Base-by-base conservation (phyloP, 2,888 invertebrate genomes). In the Drosophila fungiperda region DNA sequence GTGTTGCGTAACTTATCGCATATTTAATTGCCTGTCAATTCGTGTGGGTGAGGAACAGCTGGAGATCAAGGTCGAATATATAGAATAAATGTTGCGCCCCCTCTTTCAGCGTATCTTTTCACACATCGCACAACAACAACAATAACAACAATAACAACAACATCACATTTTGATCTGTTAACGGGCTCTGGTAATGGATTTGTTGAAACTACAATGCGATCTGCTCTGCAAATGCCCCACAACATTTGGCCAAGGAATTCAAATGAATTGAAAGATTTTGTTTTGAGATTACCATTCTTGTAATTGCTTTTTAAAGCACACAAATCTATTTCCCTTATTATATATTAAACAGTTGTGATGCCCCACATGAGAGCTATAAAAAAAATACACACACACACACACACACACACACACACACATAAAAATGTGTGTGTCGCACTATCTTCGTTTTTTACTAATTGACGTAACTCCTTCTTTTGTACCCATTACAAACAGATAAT, bases 101-200 rank as follows among this genome's bases (percentile, higher is more conserved):
- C 29, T 0, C 29, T 5, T 4, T 29, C 29, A 29, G 15, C 20
- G 35, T 36, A 29, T 12, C 29, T 59, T 59, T 63, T 72, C 57
- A 62, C 63, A 69, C 58, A 68, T 63, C 20, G 26, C 8, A 7
- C 45, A 45, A 4, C 45, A 45, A 20, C 45, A 45, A 15, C 26
- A 52, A 26, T 0, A 26, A 26, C 1, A 29, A 29, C 26, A 23
- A 23, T 1, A 15, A 7, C 45, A 45, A 3, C 45, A 45, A 20
- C 45, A 45, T 12, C 23, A 52, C 35, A 68, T 52, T 57, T 45
- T 49, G 53, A 71, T 72, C 69, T 72, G 68, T 72, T 72, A 71
- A 55, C 69, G 49, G 59, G n/a, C 33, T 1, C 5, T 29, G 54
- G 49, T 70, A 70, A 71, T 72, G 62, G 71, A 68, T 68, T 52